Percentiles rank a stretch among this genome's conserved stretches.
These are phyloP conservation scores for Caligus rogercresseyi DNA, from an alignment of 1,140 invertebrate genomes.

Conservation along the genomic window DNA sequence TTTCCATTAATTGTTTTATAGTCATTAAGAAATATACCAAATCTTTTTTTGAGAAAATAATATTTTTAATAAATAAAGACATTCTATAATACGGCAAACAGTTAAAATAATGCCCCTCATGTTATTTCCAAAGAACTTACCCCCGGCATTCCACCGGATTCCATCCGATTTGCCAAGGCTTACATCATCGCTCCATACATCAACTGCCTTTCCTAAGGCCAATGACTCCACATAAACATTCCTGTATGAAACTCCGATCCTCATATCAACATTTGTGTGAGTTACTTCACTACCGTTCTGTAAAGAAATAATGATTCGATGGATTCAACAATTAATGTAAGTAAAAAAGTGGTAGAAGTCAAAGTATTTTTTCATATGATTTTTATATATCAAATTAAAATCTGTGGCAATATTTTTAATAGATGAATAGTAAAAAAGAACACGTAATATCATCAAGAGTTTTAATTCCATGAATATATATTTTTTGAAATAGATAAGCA, in stretches of 20 bases:
- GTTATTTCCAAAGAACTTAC: conserved; percentile 34
- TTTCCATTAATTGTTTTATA: no score
- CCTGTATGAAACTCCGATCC: conserved; percentile 33
- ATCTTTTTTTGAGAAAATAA: no score
- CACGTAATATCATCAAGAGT: no score
- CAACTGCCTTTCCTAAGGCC: conserved; percentile 36
- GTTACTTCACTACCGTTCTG: conserved; percentile 17
- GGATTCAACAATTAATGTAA: not conserved
- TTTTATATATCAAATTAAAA: not conserved
- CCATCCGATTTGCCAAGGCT: conserved; percentile 90
- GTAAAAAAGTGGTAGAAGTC: not conserved
- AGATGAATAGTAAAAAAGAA: no score
- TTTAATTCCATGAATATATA: no score
- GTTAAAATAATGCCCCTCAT: no score
- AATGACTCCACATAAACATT: conserved; percentile 34
- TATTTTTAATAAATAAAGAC: no score
- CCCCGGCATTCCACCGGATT: conserved; percentile 83
- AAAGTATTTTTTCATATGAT: not conserved
- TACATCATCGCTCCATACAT: conserved; percentile 47
- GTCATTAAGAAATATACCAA: no score
- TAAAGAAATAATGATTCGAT: conserved; percentile 23
- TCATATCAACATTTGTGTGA: conserved; percentile 21
- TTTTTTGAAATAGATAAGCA: no score
- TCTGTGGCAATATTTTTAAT: not conserved
- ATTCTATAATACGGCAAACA: no score